Base-by-base conservation (phyloP, 2,113 vertebrate species). In the Cynoglossus semilaevis region DNA sequence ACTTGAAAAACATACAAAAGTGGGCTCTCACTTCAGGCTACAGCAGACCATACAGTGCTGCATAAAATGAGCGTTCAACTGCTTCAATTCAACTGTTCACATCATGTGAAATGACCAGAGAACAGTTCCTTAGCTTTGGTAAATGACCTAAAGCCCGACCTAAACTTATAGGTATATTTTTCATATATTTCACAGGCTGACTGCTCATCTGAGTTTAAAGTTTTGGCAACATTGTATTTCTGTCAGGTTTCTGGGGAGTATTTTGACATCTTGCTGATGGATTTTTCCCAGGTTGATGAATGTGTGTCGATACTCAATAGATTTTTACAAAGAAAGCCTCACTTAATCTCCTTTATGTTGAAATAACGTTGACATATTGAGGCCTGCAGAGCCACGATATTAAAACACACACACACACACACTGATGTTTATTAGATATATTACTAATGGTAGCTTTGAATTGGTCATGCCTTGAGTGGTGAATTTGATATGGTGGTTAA, bases 71-170 rank as follows among this genome's bases (percentile, higher is more conserved):
- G 6, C 22, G 3, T 29, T 29, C 2, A 29, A 29, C 22, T 29
- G 22, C 22, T 29, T 29, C 22, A 29, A 2, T 6, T 6, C 3
- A 29, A 29, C 6, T 29, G 22, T 6, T 29, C n/a, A n/a, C n/a
- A n/a, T n/a, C n/a, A n/a, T 65, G 17, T 57, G 34, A 41, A 34
- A 22, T 34, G 54, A 60, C 72, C 67, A 76, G 63, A 55, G 37
- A 76, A 53, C 68, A 72, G 38, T 46, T 17, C 6, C 16, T 35
- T 47, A 16, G 15, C 58, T 73, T 70, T 67, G 72, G 70, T 49
- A 73, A 74, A 80, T 54, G 14, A 63, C 43, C 47, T 75, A 43
- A 66, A 66, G 75, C 72, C 67, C 65, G 70, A 49, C 34, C 35
- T 53, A 53, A 53, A 49, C 51, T 40, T n/a, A n/a, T n/a, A n/a